These are phyloP conservation scores for Danio kyathit DNA, from an alignment of 2,797 vertebrate species.

Conservation along the genomic window DNA sequence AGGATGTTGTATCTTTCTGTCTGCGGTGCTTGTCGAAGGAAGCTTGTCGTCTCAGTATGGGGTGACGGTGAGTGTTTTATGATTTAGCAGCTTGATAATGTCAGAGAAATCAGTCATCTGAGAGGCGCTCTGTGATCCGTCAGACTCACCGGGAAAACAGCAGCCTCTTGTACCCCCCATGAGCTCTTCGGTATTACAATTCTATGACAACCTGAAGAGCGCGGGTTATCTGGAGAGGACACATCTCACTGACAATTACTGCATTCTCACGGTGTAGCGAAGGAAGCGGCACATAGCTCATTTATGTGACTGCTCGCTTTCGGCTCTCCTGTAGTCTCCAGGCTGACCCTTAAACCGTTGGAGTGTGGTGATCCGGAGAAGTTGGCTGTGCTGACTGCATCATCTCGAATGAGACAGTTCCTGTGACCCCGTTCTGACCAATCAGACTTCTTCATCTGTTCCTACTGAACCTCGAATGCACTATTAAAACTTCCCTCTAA, in stretches of 20 bases:
- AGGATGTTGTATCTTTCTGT: constrained; percentile 21
- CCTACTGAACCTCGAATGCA: constrained; percentile 23
- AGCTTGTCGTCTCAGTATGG: constrained; percentile 44
- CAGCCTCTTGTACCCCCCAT: constrained; percentile 29
- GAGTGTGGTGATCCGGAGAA: constrained; percentile 9
- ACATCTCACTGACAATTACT: constrained; percentile 31
- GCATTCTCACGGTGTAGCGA: neutral
- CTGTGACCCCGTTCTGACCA: constrained; percentile 44
- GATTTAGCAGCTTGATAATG: constrained; percentile 57
- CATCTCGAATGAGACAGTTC: constrained; percentile 24
- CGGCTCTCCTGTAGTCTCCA: neutral
- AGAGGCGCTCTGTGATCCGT: constrained; percentile 63
- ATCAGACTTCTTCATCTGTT: constrained; percentile 43
- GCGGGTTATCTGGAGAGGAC: neutral
- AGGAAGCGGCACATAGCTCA: neutral
- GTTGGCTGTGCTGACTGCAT: neutral
- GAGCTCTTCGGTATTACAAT: constrained; percentile 24
- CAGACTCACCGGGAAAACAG: constrained; percentile 64
- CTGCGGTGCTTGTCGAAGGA: constrained; percentile 29
- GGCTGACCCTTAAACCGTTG: constrained; percentile 19
- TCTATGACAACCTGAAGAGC: constrained; percentile 36
- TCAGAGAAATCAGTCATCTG: constrained; percentile 57
- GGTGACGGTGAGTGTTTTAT: constrained; percentile 46
- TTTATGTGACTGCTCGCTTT: constrained; percentile 26
- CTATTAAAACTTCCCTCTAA: constrained; percentile 17